phyloP scores from a whole-genome alignment of 2,888 invertebrate species.

The Danaus chrysippus region DNA sequence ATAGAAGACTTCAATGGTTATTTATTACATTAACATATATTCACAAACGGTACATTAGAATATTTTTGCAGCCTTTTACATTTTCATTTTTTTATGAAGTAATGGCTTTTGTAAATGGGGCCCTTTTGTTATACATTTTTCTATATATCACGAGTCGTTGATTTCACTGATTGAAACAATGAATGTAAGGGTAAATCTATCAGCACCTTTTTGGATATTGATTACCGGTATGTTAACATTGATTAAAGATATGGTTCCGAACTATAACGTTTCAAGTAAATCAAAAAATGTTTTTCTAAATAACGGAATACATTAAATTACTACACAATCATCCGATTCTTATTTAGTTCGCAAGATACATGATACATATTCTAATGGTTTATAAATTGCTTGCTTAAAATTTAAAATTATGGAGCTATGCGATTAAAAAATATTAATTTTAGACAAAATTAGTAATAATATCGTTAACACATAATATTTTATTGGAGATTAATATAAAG shows the following conservation, averaged over 20 bases:
- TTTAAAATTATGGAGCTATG: no score
- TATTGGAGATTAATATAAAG: no score
- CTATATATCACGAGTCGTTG: conserved; percentile 50
- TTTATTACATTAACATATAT: no score
- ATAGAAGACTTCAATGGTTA: no score
- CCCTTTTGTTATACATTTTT: conserved; percentile 51
- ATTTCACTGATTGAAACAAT: conserved; percentile 43
- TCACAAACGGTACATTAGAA: conserved; percentile 60
- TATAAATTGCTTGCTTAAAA: no score
- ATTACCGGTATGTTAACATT: neutral
- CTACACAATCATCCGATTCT: neutral
- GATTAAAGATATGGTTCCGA: neutral
- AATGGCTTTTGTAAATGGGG: conserved; percentile 63
- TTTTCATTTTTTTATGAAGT: conserved; percentile 72
- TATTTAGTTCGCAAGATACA: no score
- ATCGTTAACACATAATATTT: no score
- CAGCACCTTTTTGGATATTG: conserved; percentile 10
- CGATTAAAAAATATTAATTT: no score
- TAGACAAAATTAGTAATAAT: no score
- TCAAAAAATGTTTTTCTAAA: neutral
- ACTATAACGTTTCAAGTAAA: neutral
- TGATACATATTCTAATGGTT: no score
- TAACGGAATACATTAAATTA: neutral
- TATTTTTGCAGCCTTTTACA: conserved; percentile 47
- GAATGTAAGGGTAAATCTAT: conserved; percentile 33